Evolutionary conservation across 92 coral and sea anemone species (phyloP).

Genomic region (Scolanthus callimorphus): DNA sequence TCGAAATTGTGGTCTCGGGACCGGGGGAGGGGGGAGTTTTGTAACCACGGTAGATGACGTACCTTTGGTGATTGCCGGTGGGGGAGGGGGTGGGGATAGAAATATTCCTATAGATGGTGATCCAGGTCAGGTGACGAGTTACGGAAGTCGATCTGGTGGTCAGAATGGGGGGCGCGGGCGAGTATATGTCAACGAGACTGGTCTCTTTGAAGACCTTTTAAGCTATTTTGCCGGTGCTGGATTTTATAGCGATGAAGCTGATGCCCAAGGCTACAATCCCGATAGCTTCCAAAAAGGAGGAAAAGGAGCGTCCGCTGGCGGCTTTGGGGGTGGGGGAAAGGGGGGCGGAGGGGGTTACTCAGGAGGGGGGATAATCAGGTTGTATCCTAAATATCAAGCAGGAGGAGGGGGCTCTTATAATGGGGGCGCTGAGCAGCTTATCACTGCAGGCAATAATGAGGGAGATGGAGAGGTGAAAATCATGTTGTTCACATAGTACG

Average conservation of each 20-base stretch:
- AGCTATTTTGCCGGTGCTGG: not conserved
- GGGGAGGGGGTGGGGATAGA: slow-evolving; percentile 82
- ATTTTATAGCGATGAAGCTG: not conserved
- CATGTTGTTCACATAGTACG: no score
- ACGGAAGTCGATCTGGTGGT: slow-evolving; percentile 64
- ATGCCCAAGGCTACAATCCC: slow-evolving; percentile 11
- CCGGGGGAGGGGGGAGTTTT: slow-evolving; percentile 88
- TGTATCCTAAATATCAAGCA: no score
- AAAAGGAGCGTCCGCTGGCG: slow-evolving; percentile 54
- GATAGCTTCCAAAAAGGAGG: slow-evolving; percentile 14
- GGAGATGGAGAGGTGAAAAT: no score
- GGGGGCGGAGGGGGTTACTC: slow-evolving; percentile 72
- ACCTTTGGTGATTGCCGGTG: slow-evolving; percentile 69
- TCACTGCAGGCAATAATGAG: no score
- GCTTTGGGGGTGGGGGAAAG: slow-evolving; percentile 50
- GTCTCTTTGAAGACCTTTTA: not conserved
- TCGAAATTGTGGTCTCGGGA: slow-evolving; percentile 16
- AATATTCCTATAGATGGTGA: slow-evolving; percentile 53
- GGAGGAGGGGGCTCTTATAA: slow-evolving; percentile 97
- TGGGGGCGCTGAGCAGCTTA: no score
- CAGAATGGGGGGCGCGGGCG: slow-evolving; percentile 40
- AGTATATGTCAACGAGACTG: slow-evolving; percentile 7
- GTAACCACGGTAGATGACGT: slow-evolving; percentile 47
- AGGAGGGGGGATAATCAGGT: slow-evolving; percentile 74
- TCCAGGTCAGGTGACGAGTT: slow-evolving; percentile 60